These are phyloP conservation scores for Labeo catla DNA, from an alignment of 2,113 vertebrate species.

Conservation along the genomic window DNA sequence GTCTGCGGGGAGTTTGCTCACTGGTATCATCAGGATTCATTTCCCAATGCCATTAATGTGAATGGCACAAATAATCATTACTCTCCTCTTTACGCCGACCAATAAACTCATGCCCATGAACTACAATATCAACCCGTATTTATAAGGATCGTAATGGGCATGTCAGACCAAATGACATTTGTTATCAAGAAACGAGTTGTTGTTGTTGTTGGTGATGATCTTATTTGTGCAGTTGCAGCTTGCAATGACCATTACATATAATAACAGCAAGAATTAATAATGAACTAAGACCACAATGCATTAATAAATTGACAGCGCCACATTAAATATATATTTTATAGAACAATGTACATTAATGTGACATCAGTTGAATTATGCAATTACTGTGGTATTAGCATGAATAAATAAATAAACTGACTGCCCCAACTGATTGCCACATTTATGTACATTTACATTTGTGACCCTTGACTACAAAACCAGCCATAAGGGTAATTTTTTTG, in stretches of 20 bases:
- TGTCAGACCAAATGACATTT: constrained; percentile 27
- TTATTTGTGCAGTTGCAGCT: not conserved
- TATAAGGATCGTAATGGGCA: constrained; percentile 24
- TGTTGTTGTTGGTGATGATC: too few species aligned
- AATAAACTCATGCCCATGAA: constrained; percentile 44
- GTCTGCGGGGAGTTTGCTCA: constrained; percentile 68
- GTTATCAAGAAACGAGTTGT: constrained; percentile 15
- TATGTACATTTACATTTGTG: not conserved
- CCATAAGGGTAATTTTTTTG: too few species aligned
- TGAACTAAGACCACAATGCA: not conserved
- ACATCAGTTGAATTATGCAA: not conserved
- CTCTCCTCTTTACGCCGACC: constrained; percentile 37
- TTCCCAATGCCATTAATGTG: constrained; percentile 48
- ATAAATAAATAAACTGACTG: not conserved
- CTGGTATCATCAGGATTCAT: constrained; percentile 66
- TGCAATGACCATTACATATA: not conserved
- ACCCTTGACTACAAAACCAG: too few species aligned
- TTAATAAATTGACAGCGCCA: not conserved
- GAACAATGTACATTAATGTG: not conserved
- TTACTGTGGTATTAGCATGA: not conserved
- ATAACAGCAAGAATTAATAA: not conserved
- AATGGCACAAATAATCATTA: constrained; percentile 53
- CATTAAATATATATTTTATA: not conserved
- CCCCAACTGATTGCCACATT: not conserved
- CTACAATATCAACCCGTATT: constrained; percentile 32